Evolutionary conservation across 2,797 vertebrate genomes (phyloP).

Genomic region (Phrynocephalus forsythii): DNA sequence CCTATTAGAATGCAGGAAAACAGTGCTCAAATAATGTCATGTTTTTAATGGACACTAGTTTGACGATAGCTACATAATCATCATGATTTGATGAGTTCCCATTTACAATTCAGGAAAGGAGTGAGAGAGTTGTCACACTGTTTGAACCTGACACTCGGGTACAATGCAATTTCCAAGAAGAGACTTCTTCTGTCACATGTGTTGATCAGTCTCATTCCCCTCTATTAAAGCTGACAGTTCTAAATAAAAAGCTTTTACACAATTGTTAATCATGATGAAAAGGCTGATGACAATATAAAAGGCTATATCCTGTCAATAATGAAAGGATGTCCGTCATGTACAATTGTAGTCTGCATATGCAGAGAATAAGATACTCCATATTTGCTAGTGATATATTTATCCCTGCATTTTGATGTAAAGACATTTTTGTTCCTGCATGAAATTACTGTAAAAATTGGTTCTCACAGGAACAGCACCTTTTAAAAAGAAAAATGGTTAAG

Average conservation of each 20-base stretch:
- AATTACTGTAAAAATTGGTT: neutral
- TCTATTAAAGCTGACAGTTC: constrained; percentile 61
- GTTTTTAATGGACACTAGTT: constrained; percentile 30
- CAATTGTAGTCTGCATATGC: neutral
- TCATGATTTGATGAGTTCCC: constrained; percentile 33
- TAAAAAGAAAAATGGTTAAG: too few species aligned
- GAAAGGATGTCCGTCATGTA: constrained; percentile 17
- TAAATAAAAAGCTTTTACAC: constrained; percentile 69
- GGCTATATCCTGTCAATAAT: constrained; percentile 47
- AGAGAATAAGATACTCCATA: constrained; percentile 3
- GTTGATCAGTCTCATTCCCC: constrained; percentile 57
- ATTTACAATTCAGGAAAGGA: constrained; percentile 52
- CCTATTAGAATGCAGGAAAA: constrained; percentile 3
- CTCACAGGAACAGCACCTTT: too few species aligned
- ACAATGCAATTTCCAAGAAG: constrained; percentile 60
- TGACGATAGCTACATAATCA: constrained; percentile 41
- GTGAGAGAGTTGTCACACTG: constrained; percentile 43
- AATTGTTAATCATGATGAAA: constrained; percentile 63
- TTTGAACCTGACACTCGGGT: constrained; percentile 58
- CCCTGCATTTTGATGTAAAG: neutral
- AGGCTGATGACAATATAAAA: neutral
- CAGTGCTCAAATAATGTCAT: constrained; percentile 15
- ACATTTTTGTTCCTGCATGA: neutral
- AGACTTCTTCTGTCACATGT: constrained; percentile 60
- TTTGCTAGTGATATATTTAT: neutral